A percentile compares a stretch with the other conserved stretches of the same genome.
Conservation (phyloP, 2,113 vertebrate species). For the Platichthys stellatus region DNA sequence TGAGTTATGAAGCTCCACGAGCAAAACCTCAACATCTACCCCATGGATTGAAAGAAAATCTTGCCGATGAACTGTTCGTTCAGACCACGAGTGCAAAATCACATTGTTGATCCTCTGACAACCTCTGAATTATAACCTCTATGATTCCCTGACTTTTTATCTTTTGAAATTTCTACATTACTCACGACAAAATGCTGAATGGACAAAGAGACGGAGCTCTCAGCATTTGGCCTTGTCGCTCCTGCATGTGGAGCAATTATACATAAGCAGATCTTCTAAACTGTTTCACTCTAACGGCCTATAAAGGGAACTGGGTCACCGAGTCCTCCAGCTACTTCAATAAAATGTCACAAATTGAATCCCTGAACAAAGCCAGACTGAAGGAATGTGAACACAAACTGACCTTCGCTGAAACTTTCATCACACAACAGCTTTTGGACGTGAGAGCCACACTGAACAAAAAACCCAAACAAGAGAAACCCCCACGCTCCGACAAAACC, state of each 20-base stretch:
- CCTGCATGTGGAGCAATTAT: constrained; percentile 23
- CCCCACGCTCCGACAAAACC: too few species aligned
- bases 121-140: too few species aligned
- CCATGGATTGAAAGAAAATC: too few species aligned
- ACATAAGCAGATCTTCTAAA: constrained; percentile 37
- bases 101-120: too few species aligned
- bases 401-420: constrained; percentile 9
- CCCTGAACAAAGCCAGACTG: constrained; percentile 35
- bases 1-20: too few species aligned
- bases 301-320: constrained; percentile 56
- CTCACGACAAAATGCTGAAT: background rate
- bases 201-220: background rate
- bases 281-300: constrained; percentile 40
- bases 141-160: too few species aligned
- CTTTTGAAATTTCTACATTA: background rate
- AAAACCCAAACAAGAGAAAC: background rate
- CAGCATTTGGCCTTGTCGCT: constrained; percentile 21
- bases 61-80: too few species aligned
- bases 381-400: constrained; percentile 13
- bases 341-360: constrained; percentile 37
- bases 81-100: too few species aligned
- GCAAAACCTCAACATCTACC: too few species aligned
- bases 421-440: background rate
- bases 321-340: constrained; percentile 50
- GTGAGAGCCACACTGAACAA: background rate